Conservation (phyloP, 2,797 vertebrate species). For the Urophycis tenuis region DNA sequence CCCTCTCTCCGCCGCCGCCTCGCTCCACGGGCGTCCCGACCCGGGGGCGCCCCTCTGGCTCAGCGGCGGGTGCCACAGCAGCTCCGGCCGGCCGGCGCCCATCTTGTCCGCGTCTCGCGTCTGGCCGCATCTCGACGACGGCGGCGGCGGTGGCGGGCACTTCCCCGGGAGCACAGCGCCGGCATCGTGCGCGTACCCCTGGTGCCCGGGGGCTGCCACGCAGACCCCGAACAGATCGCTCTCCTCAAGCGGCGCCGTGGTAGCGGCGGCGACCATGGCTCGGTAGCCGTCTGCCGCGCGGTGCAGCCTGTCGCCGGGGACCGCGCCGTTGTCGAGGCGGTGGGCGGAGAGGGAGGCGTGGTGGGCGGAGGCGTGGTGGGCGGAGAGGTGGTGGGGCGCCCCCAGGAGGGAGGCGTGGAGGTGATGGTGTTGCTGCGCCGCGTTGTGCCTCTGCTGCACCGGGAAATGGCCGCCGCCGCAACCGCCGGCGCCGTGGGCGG, state of each 20-base stretch:
- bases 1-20: slow-evolving; percentile 61
- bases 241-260: neutral
- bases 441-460: slow-evolving; percentile 61
- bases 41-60: slow-evolving; percentile 20
- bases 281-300: slow-evolving; percentile 3
- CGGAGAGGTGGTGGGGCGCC: slow-evolving; percentile 5
- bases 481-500: slow-evolving; percentile 46
- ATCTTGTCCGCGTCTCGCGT: neutral
- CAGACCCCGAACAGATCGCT: slow-evolving; percentile 37
- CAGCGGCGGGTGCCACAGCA: slow-evolving; percentile 21
- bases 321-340: slow-evolving; percentile 27
- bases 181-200: slow-evolving; percentile 49
- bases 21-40: slow-evolving; percentile 39
- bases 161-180: slow-evolving; percentile 48
- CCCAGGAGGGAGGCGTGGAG: slow-evolving; percentile 12
- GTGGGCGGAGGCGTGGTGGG: slow-evolving; percentile 22
- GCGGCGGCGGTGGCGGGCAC: slow-evolving; percentile 60
- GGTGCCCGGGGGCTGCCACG: slow-evolving; percentile 37
- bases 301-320: slow-evolving; percentile 22
- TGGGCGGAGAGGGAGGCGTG: slow-evolving; percentile 18
- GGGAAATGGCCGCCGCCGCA: slow-evolving; percentile 35
- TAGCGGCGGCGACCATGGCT: neutral
- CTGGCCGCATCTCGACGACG: slow-evolving; percentile 63
- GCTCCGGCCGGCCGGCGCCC: neutral
- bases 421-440: neutral